Percentiles rank a stretch among this genome's conserved stretches.
Conservation (phyloP, 1,140 invertebrate genomes). For the Odontomachus brunneus region DNA sequence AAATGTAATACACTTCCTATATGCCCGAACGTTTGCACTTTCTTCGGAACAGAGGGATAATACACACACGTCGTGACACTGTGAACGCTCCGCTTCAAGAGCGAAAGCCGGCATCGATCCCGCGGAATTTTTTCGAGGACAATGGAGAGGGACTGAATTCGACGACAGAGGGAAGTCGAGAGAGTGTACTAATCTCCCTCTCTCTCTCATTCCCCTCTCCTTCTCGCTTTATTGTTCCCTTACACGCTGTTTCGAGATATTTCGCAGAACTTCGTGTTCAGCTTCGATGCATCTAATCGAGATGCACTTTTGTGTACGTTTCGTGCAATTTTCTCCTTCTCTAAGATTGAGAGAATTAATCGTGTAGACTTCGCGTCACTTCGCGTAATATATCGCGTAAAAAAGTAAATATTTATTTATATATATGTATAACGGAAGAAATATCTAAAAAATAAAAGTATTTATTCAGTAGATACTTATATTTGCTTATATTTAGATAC, state of each 20-base stretch:
- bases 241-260: not conserved
- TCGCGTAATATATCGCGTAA: no score
- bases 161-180: conserved; percentile 61
- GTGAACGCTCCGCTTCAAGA: conserved; percentile 19
- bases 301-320: not conserved
- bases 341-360: no score
- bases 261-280: not conserved
- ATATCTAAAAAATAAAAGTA: no score
- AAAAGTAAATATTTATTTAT: no score
- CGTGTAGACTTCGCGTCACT: no score
- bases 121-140: conserved; percentile 68
- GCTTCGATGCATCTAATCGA: not conserved
- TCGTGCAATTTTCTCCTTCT: not conserved
- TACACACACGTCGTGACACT: not conserved
- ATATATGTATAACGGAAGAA: no score
- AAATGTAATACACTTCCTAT: not conserved
- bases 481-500: no score
- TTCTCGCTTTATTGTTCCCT: conserved; percentile 34
- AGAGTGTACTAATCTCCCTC: conserved; percentile 71
- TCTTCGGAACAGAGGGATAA: not conserved
- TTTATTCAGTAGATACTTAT: no score
- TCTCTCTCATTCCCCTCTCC: conserved; percentile 61
- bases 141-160: conserved; percentile 73
- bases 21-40: not conserved
- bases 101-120: conserved; percentile 57